Conservation (phyloP, 2,888 invertebrate species). For the Allygus modestus region DNA sequence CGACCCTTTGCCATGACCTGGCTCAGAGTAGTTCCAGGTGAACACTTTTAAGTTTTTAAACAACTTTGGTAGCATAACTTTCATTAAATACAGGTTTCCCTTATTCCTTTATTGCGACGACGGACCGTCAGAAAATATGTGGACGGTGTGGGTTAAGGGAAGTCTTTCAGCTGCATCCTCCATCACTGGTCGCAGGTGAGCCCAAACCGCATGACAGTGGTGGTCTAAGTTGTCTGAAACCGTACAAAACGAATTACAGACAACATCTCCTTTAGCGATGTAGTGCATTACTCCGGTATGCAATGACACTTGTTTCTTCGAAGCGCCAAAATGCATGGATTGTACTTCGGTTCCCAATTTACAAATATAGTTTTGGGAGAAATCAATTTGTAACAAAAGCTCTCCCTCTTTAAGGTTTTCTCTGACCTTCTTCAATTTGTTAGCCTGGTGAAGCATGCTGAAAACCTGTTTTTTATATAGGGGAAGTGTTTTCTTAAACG, state of each 20-base stretch:
- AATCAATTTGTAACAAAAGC: constrained; percentile 15
- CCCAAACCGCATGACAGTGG: constrained; percentile 14
- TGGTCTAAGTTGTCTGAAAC: constrained; percentile 16
- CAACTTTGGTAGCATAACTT: neutral
- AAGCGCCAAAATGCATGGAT: constrained; percentile 15
- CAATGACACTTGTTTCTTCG: neutral
- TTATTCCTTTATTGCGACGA: neutral
- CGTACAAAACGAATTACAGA: neutral
- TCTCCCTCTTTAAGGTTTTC: constrained; percentile 15
- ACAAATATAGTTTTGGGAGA: constrained; percentile 24
- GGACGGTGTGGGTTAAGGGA: neutral
- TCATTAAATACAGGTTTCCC: neutral
- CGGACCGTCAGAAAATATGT: neutral
- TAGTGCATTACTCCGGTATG: constrained; percentile 1
- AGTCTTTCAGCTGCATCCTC: neutral
- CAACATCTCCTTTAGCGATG: neutral
- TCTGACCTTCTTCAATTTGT: neutral
- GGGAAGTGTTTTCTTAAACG: neutral
- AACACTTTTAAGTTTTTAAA: neutral
- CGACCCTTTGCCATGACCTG: constrained; percentile 38
- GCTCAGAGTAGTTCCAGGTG: constrained; percentile 40
- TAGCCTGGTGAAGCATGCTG: neutral
- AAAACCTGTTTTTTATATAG: constrained; percentile 5
- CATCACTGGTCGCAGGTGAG: neutral
- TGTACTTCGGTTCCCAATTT: neutral